phyloP scores from a whole-genome alignment of 2,113 vertebrate species.

The Jaculus jaculus region DNA sequence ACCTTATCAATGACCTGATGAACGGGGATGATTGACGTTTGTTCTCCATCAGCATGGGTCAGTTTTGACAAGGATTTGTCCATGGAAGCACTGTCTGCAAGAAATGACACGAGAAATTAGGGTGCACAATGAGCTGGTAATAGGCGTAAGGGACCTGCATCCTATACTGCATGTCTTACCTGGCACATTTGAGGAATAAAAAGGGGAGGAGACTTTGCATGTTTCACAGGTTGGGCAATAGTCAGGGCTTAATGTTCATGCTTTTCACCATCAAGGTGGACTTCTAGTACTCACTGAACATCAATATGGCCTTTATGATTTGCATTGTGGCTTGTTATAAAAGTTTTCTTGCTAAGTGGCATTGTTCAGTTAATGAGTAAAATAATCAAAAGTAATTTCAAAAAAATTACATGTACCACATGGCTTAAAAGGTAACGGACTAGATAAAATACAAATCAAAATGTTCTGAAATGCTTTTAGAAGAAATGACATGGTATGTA shows the following conservation, averaged over 20 bases:
- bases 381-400: conserved; percentile 37
- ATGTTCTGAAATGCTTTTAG: not conserved
- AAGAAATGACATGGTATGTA: not conserved
- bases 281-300: not conserved
- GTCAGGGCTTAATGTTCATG: not conserved
- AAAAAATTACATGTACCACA: not conserved
- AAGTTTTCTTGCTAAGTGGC: not conserved
- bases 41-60: conserved; percentile 88
- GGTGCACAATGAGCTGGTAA: not conserved
- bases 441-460: conserved; percentile 32
- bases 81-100: conserved; percentile 88
- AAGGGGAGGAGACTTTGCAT: not conserved
- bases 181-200: not conserved
- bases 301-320: not conserved
- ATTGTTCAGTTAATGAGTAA: conserved; percentile 41
- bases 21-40: conserved; percentile 93
- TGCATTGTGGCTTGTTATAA: not conserved
- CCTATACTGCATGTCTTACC: not conserved
- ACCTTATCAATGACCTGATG: conserved; percentile 97
- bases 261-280: not conserved
- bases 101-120: conserved; percentile 79
- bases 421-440: not conserved
- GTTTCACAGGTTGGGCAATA: not conserved
- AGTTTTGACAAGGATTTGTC: conserved; percentile 89
- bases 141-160: too few species aligned